Base-by-base conservation (phyloP, 2,888 invertebrate species). In the Drosophila flavopinicola region DNA sequence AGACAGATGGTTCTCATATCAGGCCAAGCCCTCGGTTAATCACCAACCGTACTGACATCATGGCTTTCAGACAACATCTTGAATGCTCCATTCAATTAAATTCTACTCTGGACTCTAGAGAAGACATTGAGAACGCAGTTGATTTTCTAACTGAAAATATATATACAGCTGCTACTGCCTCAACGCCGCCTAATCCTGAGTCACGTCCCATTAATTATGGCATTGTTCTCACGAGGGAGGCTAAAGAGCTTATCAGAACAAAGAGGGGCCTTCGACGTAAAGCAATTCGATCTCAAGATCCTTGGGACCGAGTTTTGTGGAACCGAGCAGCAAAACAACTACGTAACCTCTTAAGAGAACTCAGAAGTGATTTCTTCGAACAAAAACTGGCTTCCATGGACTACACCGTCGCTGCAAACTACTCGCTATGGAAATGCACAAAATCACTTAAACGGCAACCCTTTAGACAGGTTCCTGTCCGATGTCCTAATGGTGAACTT, bases 141-240 rank as follows among this genome's bases (percentile, higher is more conserved):
- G n/a, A n/a, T n/a, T n/a, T n/a, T n/a, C n/a, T n/a, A n/a, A n/a
- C n/a, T n/a, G n/a, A n/a, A n/a, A 56, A 27, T 23, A 42, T 49
- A n/a, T 15, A 57, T 24, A 41, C 20, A 15, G 56, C 56, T 41
- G 41, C 48, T 48, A 17, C 20, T 47, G 41, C 33, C 10, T 47
- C 47, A 33, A 58, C 57, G 11, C 38, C 44, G n/a, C 24, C 32
- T 27, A 6, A 30, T n/a, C 25, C 35, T 56, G 9, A 3, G 33
- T 7, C 17, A 32, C 24, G 7, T 2, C 30, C 11, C 29, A 27
- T 11, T 17, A 30, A n/a, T 5, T 30, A 30, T 30, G 30, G 11
- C 30, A 51, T 59, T 7, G 39, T 53, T 1, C 47, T 53, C 4
- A 53, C 52, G 23, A 60, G 41, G 17, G 38, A 24, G n/a, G 30